Percentiles rank a stretch among this genome's conserved stretches.
These are phyloP conservation scores for Nasonia longicornis DNA, from an alignment of 1,140 invertebrate genomes.

Conservation along the genomic window DNA sequence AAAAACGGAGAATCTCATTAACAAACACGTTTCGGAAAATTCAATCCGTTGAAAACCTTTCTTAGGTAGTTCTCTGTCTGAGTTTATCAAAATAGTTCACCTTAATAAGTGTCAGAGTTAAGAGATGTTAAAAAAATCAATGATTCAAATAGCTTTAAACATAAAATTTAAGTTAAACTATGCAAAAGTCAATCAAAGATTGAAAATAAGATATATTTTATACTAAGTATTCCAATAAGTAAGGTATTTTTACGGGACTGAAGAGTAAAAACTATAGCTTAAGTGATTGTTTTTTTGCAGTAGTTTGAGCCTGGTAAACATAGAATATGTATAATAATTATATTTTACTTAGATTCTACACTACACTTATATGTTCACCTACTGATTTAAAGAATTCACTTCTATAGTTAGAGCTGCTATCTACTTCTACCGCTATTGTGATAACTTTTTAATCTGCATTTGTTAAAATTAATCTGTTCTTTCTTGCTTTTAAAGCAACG, in stretches of 20 bases:
- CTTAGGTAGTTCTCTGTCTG: neutral
- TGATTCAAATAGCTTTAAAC: neutral
- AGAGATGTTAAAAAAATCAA: neutral
- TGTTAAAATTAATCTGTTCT: too few relatives aligned
- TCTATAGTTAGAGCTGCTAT: too few relatives aligned
- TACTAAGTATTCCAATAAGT: neutral
- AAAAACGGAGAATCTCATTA: neutral
- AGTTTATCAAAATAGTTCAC: neutral
- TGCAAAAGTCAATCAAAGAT: neutral
- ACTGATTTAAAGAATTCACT: too few relatives aligned
- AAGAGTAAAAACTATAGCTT: neutral
- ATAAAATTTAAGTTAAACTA: too few relatives aligned
- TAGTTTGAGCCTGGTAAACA: too few relatives aligned
- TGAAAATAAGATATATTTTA: conserved; percentile 12
- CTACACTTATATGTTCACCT: too few relatives aligned
- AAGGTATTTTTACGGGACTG: conserved; percentile 6
- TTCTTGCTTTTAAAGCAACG: neutral
- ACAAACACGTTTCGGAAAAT: too few relatives aligned
- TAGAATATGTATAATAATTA: too few relatives aligned
- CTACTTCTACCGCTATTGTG: too few relatives aligned
- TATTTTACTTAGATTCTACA: too few relatives aligned
- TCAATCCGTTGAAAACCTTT: too few relatives aligned
- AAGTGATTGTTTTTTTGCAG: conserved; percentile 7
- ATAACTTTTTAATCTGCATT: too few relatives aligned
- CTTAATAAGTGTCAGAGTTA: neutral